Percentiles rank a stretch among this genome's conserved stretches.
phyloP scores from a whole-genome alignment of 2,113 vertebrate genomes.

The Nannobrachium achirus region DNA sequence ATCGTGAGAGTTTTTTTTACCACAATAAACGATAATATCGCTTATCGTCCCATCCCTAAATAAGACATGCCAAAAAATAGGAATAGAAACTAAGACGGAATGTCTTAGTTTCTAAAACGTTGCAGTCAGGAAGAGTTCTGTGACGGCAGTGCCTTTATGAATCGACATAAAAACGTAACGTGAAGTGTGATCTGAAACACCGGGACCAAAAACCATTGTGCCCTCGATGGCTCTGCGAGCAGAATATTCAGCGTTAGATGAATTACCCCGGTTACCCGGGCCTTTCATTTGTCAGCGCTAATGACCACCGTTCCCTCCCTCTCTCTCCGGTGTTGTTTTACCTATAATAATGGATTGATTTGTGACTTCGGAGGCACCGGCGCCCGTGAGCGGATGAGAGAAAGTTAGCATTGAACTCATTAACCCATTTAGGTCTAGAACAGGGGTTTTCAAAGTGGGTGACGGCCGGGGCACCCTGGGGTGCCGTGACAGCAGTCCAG shows the following conservation, averaged over 20 bases:
- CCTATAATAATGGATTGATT: constrained; percentile 74
- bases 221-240: constrained; percentile 35
- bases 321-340: constrained; percentile 70
- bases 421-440: no score
- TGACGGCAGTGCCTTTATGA: constrained; percentile 20
- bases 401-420: constrained; percentile 80
- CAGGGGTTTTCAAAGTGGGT: no score
- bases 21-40: no score
- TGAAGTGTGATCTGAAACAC: constrained; percentile 6
- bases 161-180: constrained; percentile 9
- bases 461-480: no score
- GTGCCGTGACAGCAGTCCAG: no score
- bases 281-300: constrained; percentile 69
- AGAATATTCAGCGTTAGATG: constrained; percentile 55
- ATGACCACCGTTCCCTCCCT: constrained; percentile 67
- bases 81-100: no score
- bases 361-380: constrained; percentile 63
- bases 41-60: no score
- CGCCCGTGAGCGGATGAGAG: constrained; percentile 54
- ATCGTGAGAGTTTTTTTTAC: no score
- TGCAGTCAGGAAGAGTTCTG: neutral
- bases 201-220: constrained; percentile 14
- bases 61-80: neutral
- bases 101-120: neutral
- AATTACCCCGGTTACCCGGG: constrained; percentile 52